Evolutionary conservation across 2,797 vertebrate genomes (phyloP).

Genomic region (Aldrovandia affinis): DNA sequence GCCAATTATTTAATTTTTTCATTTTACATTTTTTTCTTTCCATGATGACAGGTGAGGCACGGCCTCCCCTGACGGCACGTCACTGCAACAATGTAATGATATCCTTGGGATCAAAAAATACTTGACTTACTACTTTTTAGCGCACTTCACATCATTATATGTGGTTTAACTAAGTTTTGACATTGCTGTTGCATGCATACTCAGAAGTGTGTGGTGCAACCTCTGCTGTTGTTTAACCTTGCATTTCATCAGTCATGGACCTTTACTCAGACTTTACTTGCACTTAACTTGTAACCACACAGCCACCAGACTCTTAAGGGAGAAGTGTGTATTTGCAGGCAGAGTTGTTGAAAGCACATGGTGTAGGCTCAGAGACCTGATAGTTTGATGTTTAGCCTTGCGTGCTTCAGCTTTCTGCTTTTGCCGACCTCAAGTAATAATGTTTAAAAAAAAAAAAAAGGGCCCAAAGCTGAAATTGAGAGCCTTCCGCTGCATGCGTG

Average conservation of each 20-base stretch:
- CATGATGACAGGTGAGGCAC: too few species aligned
- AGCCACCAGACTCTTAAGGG: background rate
- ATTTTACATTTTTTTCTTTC: too few species aligned
- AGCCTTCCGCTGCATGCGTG: background rate
- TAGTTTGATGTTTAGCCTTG: background rate
- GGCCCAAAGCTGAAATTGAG: background rate
- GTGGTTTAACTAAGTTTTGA: background rate
- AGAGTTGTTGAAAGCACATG: background rate
- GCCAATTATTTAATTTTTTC: too few species aligned
- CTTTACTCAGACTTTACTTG: background rate
- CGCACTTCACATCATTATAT: background rate
- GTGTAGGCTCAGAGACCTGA: background rate
- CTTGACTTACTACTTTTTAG: background rate
- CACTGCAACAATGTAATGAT: background rate
- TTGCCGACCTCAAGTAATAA: background rate
- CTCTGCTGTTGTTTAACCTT: background rate
- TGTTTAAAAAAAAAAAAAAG: background rate
- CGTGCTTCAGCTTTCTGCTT: background rate
- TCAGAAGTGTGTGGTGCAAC: background rate
- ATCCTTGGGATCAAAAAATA: background rate
- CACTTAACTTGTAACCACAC: background rate
- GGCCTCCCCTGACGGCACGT: too few species aligned
- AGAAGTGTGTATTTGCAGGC: background rate
- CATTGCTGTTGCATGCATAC: background rate
- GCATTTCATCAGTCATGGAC: background rate